Conservation (phyloP, 2,797 vertebrate genomes). For the Sebastolobus altivelis region DNA sequence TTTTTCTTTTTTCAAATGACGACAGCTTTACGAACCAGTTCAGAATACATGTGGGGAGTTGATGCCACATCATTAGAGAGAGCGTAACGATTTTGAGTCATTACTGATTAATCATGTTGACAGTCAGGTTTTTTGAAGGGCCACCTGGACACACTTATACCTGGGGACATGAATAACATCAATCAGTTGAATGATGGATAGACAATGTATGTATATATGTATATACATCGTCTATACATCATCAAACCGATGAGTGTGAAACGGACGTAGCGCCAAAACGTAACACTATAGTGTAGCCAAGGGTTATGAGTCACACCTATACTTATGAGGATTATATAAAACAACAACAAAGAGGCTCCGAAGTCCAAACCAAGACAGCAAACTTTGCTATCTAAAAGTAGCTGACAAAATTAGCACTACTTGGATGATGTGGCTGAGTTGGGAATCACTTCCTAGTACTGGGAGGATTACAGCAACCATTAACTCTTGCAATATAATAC, state of each 20-base stretch:
- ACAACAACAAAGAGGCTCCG: too few species aligned
- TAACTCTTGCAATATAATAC: not conserved
- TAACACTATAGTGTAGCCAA: too few species aligned
- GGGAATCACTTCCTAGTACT: not conserved
- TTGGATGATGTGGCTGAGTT: not conserved
- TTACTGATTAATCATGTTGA: conserved; percentile 12
- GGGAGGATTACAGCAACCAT: not conserved
- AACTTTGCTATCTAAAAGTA: too few species aligned
- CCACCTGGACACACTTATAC: not conserved
- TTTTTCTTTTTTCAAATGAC: not conserved
- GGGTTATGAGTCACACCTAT: not conserved
- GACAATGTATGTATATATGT: too few species aligned
- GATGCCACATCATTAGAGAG: not conserved
- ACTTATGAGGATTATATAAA: not conserved
- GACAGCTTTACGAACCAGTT: not conserved
- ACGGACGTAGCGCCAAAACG: too few species aligned
- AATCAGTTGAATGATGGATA: not conserved
- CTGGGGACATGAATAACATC: not conserved
- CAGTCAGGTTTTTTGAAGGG: not conserved
- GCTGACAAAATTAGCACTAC: not conserved
- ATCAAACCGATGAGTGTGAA: too few species aligned
- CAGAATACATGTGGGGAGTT: not conserved
- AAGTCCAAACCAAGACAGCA: too few species aligned
- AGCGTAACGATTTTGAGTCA: not conserved
- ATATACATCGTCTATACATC: too few species aligned